phyloP scores from a whole-genome alignment of 2,113 vertebrate genomes.

The Lampris incognitus region DNA sequence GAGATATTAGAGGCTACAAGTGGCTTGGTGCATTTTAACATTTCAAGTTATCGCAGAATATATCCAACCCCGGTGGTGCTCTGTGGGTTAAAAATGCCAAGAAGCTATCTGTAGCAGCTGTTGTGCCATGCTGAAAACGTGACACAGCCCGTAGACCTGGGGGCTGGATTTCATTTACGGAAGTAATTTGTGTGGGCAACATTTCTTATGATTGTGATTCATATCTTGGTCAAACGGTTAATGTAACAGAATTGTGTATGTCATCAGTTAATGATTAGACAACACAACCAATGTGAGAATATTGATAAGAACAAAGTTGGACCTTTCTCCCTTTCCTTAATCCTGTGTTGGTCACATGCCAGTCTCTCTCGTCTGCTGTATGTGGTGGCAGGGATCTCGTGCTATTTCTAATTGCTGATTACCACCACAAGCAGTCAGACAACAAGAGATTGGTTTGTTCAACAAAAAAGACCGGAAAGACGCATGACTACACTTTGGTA shows the following conservation, averaged over 20 bases:
- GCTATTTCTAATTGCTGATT: background rate
- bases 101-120: background rate
- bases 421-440: slow-evolving; percentile 1
- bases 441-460: slow-evolving; percentile 37
- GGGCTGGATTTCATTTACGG: too few relatives aligned
- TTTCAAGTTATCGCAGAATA: slow-evolving; percentile 12
- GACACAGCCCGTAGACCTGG: too few relatives aligned
- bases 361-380: background rate
- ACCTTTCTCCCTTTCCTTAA: background rate
- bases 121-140: too few relatives aligned
- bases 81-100: background rate
- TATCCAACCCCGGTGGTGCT: background rate
- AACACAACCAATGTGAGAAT: background rate
- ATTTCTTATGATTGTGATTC: too few relatives aligned
- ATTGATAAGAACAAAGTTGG: background rate
- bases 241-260: too few relatives aligned
- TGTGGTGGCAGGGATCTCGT: background rate
- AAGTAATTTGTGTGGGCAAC: too few relatives aligned
- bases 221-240: too few relatives aligned
- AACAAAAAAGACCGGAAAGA: slow-evolving; percentile 1
- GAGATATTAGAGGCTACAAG: too few relatives aligned
- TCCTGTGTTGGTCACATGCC: background rate
- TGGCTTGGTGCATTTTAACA: background rate
- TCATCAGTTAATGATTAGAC: too few relatives aligned
- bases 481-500: slow-evolving; percentile 35